phyloP scores from a whole-genome alignment of 1,140 invertebrate species.

The Chymomyza costata region DNA sequence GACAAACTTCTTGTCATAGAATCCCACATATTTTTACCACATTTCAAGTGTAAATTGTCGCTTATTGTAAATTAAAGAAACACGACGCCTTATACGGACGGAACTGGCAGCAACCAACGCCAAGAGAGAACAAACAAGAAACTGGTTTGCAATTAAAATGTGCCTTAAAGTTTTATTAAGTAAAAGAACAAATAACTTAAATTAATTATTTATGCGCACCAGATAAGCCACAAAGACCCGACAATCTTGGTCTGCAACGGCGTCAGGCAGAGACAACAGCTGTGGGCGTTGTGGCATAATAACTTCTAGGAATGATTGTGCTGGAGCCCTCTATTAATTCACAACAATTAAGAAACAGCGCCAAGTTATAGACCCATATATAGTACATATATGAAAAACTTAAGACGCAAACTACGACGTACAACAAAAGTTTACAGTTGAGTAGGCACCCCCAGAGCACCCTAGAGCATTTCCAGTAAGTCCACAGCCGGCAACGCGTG shows the following conservation, averaged over 20 bases:
- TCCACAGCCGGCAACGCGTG: slow-evolving; percentile 44
- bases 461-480: neutral
- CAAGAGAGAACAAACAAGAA: slow-evolving; percentile 17
- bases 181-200: slow-evolving; percentile 50
- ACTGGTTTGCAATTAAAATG: slow-evolving; percentile 67
- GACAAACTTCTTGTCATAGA: too few species aligned
- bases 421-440: slow-evolving; percentile 44
- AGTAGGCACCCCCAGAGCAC: slow-evolving; percentile 39
- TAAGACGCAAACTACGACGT: slow-evolving; percentile 25
- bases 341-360: slow-evolving; percentile 24
- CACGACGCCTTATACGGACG: slow-evolving; percentile 52
- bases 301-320: slow-evolving; percentile 10
- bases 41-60: slow-evolving; percentile 35
- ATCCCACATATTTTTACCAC: slow-evolving; percentile 28
- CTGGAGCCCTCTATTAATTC: too few species aligned
- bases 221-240: slow-evolving; percentile 37
- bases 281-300: slow-evolving; percentile 33
- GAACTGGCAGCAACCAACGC: slow-evolving; percentile 21
- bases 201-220: slow-evolving; percentile 67
- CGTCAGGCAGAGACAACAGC: slow-evolving; percentile 21
- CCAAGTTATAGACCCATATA: slow-evolving; percentile 20
- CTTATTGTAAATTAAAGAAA: slow-evolving; percentile 60
- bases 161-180: slow-evolving; percentile 44
- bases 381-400: slow-evolving; percentile 29
- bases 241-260: slow-evolving; percentile 33